A percentile compares a stretch with the other conserved stretches of the same genome.
These are phyloP conservation scores for Galagoides demidoff DNA, from an alignment of 2,797 vertebrate genomes.

Conservation along the genomic window DNA sequence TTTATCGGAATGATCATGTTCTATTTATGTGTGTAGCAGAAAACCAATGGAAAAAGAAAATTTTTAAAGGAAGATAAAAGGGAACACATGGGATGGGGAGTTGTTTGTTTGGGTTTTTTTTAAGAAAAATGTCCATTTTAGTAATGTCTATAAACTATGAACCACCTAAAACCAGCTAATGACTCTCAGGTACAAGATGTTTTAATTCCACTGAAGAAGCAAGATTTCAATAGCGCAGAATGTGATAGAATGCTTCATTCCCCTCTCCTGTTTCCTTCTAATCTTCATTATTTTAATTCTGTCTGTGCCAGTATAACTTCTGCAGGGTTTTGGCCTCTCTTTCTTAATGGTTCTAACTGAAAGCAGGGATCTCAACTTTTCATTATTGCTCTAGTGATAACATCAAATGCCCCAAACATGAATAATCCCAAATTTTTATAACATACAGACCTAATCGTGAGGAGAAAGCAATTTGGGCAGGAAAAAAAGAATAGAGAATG, in stretches of 20 bases:
- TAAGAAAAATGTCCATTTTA: conserved; percentile 80
- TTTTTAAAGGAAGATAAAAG: conserved; percentile 62
- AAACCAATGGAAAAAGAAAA: conserved; percentile 34
- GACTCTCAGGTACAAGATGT: conserved; percentile 83
- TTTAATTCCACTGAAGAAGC: conserved; percentile 85
- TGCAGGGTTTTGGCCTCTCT: conserved; percentile 64
- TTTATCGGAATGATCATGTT: no score
- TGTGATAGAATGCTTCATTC: conserved; percentile 75
- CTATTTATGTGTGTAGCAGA: neutral
- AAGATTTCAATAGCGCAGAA: conserved; percentile 84
- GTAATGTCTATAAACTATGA: conserved; percentile 82
- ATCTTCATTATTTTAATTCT: conserved; percentile 74
- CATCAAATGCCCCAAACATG: conserved; percentile 41
- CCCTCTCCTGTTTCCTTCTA: neutral
- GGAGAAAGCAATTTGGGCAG: neutral
- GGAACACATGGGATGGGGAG: neutral
- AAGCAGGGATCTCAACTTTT: conserved; percentile 51
- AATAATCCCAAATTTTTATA: conserved; percentile 15
- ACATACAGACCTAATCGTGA: neutral
- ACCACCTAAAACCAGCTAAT: conserved; percentile 83
- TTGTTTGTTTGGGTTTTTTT: neutral
- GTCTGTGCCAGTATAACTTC: conserved; percentile 62
- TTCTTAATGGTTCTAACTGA: conserved; percentile 56
- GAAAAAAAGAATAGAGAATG: conserved; percentile 31
- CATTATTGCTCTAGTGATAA: neutral